phyloP scores from a whole-genome alignment of 2,888 invertebrate genomes.

The Acrocera orbiculus region DNA sequence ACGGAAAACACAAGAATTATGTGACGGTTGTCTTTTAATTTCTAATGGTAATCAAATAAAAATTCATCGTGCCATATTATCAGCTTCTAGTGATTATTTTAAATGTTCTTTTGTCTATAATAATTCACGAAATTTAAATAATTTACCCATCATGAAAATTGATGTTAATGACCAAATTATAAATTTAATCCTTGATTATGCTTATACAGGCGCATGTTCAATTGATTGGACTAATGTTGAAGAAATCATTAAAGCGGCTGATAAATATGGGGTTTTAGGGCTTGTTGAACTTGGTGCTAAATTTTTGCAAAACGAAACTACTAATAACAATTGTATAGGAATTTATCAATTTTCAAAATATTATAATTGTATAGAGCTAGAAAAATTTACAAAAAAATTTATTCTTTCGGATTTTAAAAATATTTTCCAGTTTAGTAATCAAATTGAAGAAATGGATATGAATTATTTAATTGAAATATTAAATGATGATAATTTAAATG shows the following conservation, averaged over 20 bases:
- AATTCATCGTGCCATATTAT: slow-evolving; percentile 51
- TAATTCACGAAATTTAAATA: slow-evolving; percentile 33
- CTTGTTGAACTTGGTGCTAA: slow-evolving; percentile 43
- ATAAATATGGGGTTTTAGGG: slow-evolving; percentile 55
- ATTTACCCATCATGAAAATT: slow-evolving; percentile 37
- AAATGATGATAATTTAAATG: slow-evolving; percentile 52
- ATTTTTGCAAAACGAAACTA: slow-evolving; percentile 48
- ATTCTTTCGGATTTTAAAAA: too few relatives aligned
- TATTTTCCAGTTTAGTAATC: too few relatives aligned
- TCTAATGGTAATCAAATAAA: slow-evolving; percentile 42
- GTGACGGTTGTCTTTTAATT: too few relatives aligned
- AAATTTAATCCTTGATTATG: slow-evolving; percentile 51
- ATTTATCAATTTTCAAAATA: slow-evolving; percentile 39
- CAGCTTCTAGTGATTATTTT: slow-evolving; percentile 57
- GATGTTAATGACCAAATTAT: slow-evolving; percentile 42
- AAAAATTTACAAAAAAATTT: slow-evolving; percentile 28
- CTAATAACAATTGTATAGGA: slow-evolving; percentile 46
- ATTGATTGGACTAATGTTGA: slow-evolving; percentile 51
- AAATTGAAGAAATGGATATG: slow-evolving; percentile 39
- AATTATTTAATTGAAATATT: slow-evolving; percentile 47
- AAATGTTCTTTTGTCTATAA: slow-evolving; percentile 53
- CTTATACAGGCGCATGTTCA: slow-evolving; percentile 50
- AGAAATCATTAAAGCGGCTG: slow-evolving; percentile 47
- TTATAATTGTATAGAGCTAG: slow-evolving; percentile 42
- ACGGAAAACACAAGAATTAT: slow-evolving; percentile 44